Conservation (phyloP, 1,140 invertebrate species). For the Drosophila sp. region DNA sequence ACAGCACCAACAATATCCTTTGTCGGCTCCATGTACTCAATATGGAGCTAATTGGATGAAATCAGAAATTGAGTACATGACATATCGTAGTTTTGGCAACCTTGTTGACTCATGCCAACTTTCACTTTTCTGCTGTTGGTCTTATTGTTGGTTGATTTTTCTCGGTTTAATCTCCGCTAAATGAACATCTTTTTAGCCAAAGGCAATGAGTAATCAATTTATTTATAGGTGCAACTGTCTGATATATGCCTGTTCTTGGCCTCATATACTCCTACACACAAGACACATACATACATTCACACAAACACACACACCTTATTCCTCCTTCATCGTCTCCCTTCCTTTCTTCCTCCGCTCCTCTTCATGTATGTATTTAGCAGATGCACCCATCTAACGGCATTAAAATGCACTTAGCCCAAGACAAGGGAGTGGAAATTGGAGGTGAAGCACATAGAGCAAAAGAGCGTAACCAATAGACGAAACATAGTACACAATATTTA, state of each 20-base stretch:
- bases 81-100: slow-evolving; percentile 25
- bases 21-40: too few relatives aligned
- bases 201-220: slow-evolving; percentile 28
- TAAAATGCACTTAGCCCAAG: slow-evolving; percentile 56
- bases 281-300: slow-evolving; percentile 3
- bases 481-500: slow-evolving; percentile 42
- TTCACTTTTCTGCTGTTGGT: slow-evolving; percentile 21
- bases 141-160: slow-evolving; percentile 1
- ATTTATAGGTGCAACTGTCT: slow-evolving; percentile 9
- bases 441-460: slow-evolving; percentile 6
- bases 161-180: slow-evolving; percentile 9
- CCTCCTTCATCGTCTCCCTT: not conserved
- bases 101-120: slow-evolving; percentile 37
- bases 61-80: not conserved
- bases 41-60: too few relatives aligned
- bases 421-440: slow-evolving; percentile 29
- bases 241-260: slow-evolving; percentile 1
- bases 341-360: not conserved
- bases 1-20: too few relatives aligned
- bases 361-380: slow-evolving; percentile 6
- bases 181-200: slow-evolving; percentile 7
- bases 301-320: not conserved
- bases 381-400: slow-evolving; percentile 67
- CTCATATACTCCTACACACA: slow-evolving; percentile 11
- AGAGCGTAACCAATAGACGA: slow-evolving; percentile 29